Conservation (phyloP, 2,113 vertebrate genomes). For the Anhinga rufa region DNA sequence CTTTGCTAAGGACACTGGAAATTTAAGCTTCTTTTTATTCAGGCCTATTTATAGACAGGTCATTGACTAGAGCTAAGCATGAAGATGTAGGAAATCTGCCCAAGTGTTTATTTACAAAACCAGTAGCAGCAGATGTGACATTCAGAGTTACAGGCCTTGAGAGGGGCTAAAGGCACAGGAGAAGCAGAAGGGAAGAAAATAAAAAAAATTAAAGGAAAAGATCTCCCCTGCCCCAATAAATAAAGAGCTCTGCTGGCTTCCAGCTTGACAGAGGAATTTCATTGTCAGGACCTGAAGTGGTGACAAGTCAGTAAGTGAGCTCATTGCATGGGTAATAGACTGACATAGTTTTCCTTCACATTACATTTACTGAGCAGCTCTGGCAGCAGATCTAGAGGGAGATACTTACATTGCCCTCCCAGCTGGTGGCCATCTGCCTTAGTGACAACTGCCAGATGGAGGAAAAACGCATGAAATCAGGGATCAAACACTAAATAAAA, state of each 20-base stretch:
- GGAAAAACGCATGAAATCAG: conserved; percentile 56
- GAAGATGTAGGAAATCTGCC: not conserved
- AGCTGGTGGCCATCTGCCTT: conserved; percentile 80
- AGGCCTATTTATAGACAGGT: not conserved
- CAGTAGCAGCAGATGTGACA: not conserved
- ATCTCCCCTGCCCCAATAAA: not conserved
- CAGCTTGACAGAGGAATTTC: not conserved
- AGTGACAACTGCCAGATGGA: conserved; percentile 81
- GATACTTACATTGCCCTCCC: conserved; percentile 65
- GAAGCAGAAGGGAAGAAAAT: not conserved
- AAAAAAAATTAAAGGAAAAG: not conserved
- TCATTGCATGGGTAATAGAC: not conserved
- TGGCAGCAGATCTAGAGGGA: conserved; percentile 43
- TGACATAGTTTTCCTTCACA: conserved; percentile 20
- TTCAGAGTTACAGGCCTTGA: not conserved
- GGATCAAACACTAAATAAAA: conserved; percentile 73
- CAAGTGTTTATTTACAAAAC: conserved; percentile 3
- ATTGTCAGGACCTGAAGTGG: not conserved
- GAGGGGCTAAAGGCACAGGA: not conserved
- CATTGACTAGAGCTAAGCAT: not conserved
- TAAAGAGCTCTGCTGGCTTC: not conserved
- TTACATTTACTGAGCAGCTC: conserved; percentile 47
- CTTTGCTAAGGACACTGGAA: conserved; percentile 5
- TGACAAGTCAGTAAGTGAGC: conserved; percentile 50
- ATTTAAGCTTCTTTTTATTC: not conserved